These are phyloP conservation scores for Hemiprocne comata DNA, from an alignment of 2,113 vertebrate species.

Conservation along the genomic window DNA sequence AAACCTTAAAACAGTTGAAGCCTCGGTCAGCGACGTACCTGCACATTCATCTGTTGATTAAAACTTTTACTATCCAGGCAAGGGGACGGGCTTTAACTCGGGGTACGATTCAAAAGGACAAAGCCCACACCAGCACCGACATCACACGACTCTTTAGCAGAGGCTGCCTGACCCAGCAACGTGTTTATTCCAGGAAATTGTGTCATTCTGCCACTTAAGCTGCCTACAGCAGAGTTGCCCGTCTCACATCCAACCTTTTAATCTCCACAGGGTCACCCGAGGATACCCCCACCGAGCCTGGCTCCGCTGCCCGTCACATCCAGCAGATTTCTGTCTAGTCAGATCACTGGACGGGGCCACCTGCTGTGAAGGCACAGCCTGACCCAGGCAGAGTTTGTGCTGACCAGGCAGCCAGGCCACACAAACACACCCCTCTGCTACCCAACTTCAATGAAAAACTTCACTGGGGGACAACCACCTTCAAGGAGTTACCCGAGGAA, in stretches of 20 bases:
- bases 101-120: slow-evolving; percentile 69
- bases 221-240: slow-evolving; percentile 79
- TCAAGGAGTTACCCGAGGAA: background rate
- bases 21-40: slow-evolving; percentile 78
- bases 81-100: slow-evolving; percentile 63
- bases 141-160: slow-evolving; percentile 74
- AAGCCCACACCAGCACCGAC: slow-evolving; percentile 54
- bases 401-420: background rate
- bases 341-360: slow-evolving; percentile 73
- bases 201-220: slow-evolving; percentile 87
- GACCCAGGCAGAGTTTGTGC: background rate
- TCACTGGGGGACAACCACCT: background rate
- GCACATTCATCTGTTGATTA: slow-evolving; percentile 80
- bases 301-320: slow-evolving; percentile 81
- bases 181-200: slow-evolving; percentile 87
- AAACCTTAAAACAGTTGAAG: slow-evolving; percentile 52
- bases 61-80: slow-evolving; percentile 68
- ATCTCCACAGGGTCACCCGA: slow-evolving; percentile 83
- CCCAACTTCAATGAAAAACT: background rate
- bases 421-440: background rate
- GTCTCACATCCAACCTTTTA: slow-evolving; percentile 83
- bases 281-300: slow-evolving; percentile 78
- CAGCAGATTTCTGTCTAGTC: slow-evolving; percentile 80
- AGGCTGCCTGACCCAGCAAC: slow-evolving; percentile 77
- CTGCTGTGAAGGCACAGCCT: slow-evolving; percentile 55